Base-by-base conservation (phyloP, 2,888 invertebrate species). In the Mellilla xanthometata region DNA sequence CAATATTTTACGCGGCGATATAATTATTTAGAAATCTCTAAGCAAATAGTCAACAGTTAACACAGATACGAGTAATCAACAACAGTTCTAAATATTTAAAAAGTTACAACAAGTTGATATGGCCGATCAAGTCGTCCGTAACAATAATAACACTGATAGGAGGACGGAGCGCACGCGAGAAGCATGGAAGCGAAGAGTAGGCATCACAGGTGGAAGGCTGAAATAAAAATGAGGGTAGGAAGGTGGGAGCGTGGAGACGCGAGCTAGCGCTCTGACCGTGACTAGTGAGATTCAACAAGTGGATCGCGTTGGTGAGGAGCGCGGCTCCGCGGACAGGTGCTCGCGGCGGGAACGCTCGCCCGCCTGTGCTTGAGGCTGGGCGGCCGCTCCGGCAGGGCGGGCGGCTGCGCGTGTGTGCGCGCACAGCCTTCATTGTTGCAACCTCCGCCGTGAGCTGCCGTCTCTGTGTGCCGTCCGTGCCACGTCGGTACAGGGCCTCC, bases 1-100 rank as follows among this genome's bases (percentile, higher is more conserved):
- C 51, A 57, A 39, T 60, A 58, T 68, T 70, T 81, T 79, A 78
- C 79, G 78, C 82, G 82, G 68, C 76, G 81, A 32, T 68, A 58
- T 58, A 62, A 58, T 65, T 64, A 68, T 75, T 76, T 68, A 66
- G 67, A 76, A 74, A 78, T 65, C 74, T 75, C 61, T 74, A 81
- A 77, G 80, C 72, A 82, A 73, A 76, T 84, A 87, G 82, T 84
- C 77, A 88, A 88, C 87, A 86, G 81, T 76, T 88, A 88, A 87
- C 86, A 87, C 85, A 85, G 86, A 80, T 84, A 74, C 66, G 79
- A 85, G 83, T 83, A 74, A 77, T 73, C 58, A 82, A 83, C 81
- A 87, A 86, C 81, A 83, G 84, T 79, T 72, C 64, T 81, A 86
- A 82, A 87, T 77, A 81, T 82, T 72, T 82, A 74, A 77, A 86